A percentile compares a stretch with the other conserved stretches of the same genome.
Evolutionary conservation across 2,888 invertebrate species (phyloP).

Genomic region (Odontothrips loti): DNA sequence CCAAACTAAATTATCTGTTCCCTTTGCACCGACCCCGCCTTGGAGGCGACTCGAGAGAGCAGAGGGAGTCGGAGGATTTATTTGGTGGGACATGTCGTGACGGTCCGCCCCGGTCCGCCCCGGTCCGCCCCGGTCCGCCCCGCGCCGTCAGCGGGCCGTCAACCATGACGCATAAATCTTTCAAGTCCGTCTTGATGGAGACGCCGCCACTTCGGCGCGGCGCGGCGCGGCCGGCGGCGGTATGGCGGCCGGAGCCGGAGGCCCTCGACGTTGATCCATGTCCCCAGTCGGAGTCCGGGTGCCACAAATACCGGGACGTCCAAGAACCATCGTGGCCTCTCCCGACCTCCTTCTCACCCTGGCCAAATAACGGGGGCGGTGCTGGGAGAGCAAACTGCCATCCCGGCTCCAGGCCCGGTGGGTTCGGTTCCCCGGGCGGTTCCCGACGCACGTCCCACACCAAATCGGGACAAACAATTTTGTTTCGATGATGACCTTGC

Average conservation of each 20-base stretch:
- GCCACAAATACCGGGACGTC: too few species aligned
- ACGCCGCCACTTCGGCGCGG: conserved; percentile 7
- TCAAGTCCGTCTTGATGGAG: conserved; percentile 15
- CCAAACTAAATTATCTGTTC: neutral
- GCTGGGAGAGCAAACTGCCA: too few species aligned
- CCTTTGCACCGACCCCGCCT: conserved; percentile 32
- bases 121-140: neutral
- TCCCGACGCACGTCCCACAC: too few species aligned
- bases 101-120: neutral
- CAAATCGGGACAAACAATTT: too few species aligned
- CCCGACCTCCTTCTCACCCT: too few species aligned
- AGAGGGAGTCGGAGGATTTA: neutral
- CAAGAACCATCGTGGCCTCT: too few species aligned
- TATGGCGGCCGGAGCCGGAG: neutral
- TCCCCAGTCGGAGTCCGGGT: too few species aligned
- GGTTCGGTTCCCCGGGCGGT: too few species aligned
- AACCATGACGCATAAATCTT: conserved; percentile 24
- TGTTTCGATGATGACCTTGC: too few species aligned
- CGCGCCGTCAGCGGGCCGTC: neutral
- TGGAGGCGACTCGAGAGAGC: conserved; percentile 31
- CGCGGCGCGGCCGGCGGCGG: conserved; percentile 33
- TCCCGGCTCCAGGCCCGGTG: too few species aligned
- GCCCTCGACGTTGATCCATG: neutral
- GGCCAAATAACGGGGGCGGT: too few species aligned
- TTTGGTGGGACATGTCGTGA: neutral